A percentile compares a stretch with the other conserved stretches of the same genome.
phyloP scores from a whole-genome alignment of 2,113 vertebrate genomes.

The Periophthalmodon schlosseri region DNA sequence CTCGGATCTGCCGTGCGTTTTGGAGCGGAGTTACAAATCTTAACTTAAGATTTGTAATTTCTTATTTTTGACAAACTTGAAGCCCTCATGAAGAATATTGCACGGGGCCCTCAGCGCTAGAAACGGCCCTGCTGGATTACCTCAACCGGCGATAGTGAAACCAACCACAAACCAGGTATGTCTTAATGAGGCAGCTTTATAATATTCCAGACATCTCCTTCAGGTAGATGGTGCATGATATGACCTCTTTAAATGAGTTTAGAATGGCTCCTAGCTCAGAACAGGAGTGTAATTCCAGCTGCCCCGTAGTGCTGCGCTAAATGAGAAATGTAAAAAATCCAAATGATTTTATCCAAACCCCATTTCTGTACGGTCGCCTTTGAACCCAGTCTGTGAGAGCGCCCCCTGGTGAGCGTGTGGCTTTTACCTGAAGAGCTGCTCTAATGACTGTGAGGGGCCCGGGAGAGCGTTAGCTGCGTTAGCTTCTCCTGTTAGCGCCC shows the following conservation, averaged over 20 bases:
- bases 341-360: no score
- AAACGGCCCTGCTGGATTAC: no score
- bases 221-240: no score
- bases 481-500: no score
- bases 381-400: background rate
- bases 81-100: no score
- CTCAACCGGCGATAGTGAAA: no score
- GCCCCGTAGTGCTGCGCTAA: background rate
- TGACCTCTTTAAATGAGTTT: background rate
- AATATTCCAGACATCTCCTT: background rate
- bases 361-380: background rate
- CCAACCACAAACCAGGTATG: background rate
- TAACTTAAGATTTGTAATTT: no score
- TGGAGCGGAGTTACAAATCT: no score
- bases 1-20: no score
- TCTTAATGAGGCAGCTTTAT: background rate
- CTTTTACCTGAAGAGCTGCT: background rate
- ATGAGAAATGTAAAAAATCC: background rate
- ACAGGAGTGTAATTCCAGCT: background rate
- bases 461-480: no score
- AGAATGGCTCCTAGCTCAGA: background rate
- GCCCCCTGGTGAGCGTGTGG: background rate
- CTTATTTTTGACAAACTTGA: no score
- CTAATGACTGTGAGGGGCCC: background rate
- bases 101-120: no score